Conservation (phyloP, 2,888 invertebrate genomes). For the Nezara viridula region DNA sequence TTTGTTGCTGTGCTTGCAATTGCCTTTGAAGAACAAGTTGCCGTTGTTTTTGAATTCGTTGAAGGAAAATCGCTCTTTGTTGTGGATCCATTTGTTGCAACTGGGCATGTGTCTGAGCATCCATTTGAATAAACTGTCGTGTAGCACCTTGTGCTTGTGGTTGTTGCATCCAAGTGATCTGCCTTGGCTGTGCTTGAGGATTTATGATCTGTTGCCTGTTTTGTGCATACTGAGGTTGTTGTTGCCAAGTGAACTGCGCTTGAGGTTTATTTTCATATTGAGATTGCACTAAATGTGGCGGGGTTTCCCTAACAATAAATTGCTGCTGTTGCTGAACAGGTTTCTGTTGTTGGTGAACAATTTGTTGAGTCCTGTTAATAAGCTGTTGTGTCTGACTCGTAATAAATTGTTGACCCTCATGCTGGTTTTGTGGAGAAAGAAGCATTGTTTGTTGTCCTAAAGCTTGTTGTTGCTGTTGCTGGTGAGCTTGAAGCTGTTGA, state of each 20-base stretch:
- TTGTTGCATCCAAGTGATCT: constrained; percentile 66
- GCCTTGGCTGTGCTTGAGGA: constrained; percentile 68
- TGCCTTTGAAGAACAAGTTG: constrained; percentile 73
- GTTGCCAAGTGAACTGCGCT: constrained; percentile 66
- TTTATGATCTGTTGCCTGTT: constrained; percentile 67
- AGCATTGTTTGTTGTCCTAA: constrained; percentile 65
- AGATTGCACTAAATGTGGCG: constrained; percentile 66
- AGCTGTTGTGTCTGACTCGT: constrained; percentile 66
- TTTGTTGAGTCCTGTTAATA: constrained; percentile 65
- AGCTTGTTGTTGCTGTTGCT: constrained; percentile 68
- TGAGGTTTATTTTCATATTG: constrained; percentile 67
- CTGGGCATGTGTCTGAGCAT: constrained; percentile 87
- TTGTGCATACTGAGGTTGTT: constrained; percentile 66
- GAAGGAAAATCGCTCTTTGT: constrained; percentile 84
- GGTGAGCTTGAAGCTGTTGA: constrained; percentile 67
- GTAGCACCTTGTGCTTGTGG: constrained; percentile 68
- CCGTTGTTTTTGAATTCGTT: constrained; percentile 77
- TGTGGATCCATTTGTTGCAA: constrained; percentile 86
- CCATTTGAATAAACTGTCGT: constrained; percentile 83
- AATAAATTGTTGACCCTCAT: constrained; percentile 66
- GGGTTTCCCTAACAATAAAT: constrained; percentile 65
- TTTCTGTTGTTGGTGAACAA: constrained; percentile 65
- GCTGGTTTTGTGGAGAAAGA: constrained; percentile 61
- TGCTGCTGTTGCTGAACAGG: constrained; percentile 64
- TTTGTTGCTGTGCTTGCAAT: constrained; percentile 69